Evolutionary conservation across 1,140 invertebrate genomes (phyloP), one percentile per base, ranked within the genome.

Genomic region (Brachystomella parvula): DNA sequence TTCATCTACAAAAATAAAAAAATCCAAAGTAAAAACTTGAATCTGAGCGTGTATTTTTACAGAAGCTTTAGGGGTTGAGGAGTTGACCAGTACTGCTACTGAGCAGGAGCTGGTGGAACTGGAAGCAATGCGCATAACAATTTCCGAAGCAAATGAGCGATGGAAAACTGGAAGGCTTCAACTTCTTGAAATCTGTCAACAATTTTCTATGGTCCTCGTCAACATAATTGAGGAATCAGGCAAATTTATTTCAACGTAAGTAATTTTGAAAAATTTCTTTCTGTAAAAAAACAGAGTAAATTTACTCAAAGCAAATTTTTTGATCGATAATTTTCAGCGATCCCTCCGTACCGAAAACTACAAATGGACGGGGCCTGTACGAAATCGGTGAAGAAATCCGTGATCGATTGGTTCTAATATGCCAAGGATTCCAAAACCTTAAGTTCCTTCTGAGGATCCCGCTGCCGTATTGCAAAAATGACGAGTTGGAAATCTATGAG

Each of bases 371-470:
- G 2, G 30, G 17, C 2, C 28, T 49, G 17, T 72, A 70, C 47
- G 60, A 65, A 6, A 47, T 65, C 0, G 68, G 67, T 1, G 71
- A 72, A 35, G 71, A 72, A 47, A 65, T 72, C 28, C 68, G 71
- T 3, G 71, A 72, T 61, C 53, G 67, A 49, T 58, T 72, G 15
- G 66, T 72, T 28, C 67, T 66, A 9, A 65, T 68, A n/a, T 53
- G 67, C 2, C 71, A 72, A 57, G 69, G 65, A 24, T 57, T 72
- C 6, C 58, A 49, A 15, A 72, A 66, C 60, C 59, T 65, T 17
- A 72, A 66, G 31, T 72, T 68, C 32, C 68, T 69, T 19, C 58
- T 72, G 12, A 32, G 53, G 31, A 35, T 31, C 19, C 49, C 60
- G 6, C 47, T 72, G 24, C 71, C 71, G 3, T 72, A 72, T 47